Evolutionary conservation across 2,113 vertebrate genomes (phyloP).

Genomic region (Bothrops jararaca): DNA sequence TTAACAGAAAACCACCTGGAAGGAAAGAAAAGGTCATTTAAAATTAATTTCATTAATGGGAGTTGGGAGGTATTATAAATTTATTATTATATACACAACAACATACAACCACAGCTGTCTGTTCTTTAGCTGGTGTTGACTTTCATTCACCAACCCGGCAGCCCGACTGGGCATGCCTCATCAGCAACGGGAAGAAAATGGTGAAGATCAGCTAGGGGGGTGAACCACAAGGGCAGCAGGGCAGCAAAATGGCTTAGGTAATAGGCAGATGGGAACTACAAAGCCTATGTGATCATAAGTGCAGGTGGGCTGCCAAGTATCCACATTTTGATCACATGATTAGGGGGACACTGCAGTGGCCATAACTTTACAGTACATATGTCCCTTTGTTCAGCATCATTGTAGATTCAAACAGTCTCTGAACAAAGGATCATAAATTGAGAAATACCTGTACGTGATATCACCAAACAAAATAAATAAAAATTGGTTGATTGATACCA

Average conservation of each 20-base stretch:
- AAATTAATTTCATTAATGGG: neutral
- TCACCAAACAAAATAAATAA: neutral
- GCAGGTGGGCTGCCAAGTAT: neutral
- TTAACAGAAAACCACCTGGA: neutral
- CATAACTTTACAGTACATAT: neutral
- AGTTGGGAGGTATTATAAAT: neutral
- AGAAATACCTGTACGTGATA: neutral
- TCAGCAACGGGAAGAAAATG: neutral
- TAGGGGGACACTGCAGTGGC: neutral
- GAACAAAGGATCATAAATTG: neutral
- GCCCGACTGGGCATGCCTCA: neutral
- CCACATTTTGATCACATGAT: neutral
- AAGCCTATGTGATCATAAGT: neutral
- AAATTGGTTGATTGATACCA: neutral
- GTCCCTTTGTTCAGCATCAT: neutral
- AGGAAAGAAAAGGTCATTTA: neutral
- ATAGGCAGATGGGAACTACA: neutral
- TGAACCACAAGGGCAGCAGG: too few relatives aligned
- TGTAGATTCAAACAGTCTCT: neutral
- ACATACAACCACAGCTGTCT: neutral
- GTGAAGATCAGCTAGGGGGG: neutral
- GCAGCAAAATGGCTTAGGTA: neutral
- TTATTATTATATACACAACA: neutral
- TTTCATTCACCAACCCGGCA: neutral
- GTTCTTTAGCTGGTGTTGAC: neutral